Evolutionary conservation across 2,797 vertebrate genomes (phyloP), one percentile per base, ranked within the genome.

Genomic region (Dendrocincla tyrannina): DNA sequence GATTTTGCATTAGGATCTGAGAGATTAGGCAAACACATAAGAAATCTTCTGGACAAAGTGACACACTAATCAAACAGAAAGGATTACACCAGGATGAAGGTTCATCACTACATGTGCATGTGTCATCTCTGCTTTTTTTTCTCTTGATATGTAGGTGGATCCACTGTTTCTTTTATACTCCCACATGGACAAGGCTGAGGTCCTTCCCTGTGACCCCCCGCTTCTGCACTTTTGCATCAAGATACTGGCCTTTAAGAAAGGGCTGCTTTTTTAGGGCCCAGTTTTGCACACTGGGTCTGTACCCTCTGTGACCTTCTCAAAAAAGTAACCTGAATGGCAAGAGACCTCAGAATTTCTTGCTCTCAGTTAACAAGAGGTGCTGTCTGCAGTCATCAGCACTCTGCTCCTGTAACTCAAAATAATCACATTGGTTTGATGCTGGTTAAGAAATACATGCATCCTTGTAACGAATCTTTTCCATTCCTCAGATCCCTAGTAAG

Each of bases 131-230:
- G 27, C 8, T 69, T 47, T 85, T 47, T 85, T 74, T 69, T 8
- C 17, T 18, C 11, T 39, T 42, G 5, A 14, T 32, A 10, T 4
- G 5, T 0, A 11, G 19, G 7, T 32, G 33, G 25, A 22, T 3
- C 3, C n/a, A 10, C 3, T 9, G 7, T 7, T 18, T 16, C 46
- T 23, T 20, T 42, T 49, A 11, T 33, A 19, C 9, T 60, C 13
- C 10, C 44, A 17, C 0, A 0, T 12, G 35, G 13, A n/a, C 10
- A 41, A 66, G 27, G 9, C 16, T 7, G 4, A 42, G 1, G 3
- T 62, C 44, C 39, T 50, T 42, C 58, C 41, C 58, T 70, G 52
- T 3, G 24, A 56, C 3, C 8, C 8, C 17, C 50, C 28, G 24
- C 35, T 67, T 47, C 70, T 66, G 28, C 7, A 28, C 22, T 30